Conservation (phyloP, 2,888 invertebrate genomes). For the Caenorhabditis sp. region DNA sequence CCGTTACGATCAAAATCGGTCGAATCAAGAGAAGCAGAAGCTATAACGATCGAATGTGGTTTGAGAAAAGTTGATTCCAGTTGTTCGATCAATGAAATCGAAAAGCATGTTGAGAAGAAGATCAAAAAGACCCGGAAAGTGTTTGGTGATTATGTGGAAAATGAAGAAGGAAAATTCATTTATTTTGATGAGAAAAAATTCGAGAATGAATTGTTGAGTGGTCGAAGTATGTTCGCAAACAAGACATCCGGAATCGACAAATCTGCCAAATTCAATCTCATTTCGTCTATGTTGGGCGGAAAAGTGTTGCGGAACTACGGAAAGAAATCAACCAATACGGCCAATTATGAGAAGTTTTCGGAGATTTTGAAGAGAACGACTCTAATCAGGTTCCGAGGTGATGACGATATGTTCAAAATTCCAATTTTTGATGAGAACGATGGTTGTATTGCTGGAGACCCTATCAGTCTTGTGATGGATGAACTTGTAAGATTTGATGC, state of each 20-base stretch:
- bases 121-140: not conserved
- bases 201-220: not conserved
- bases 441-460: not conserved
- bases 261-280: not conserved
- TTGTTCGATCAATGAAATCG: too few species aligned
- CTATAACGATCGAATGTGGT: too few species aligned
- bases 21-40: too few species aligned
- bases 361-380: not conserved
- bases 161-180: not conserved
- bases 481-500: not conserved
- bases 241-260: not conserved
- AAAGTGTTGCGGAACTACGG: not conserved
- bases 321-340: not conserved
- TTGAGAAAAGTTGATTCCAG: too few species aligned
- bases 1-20: too few species aligned
- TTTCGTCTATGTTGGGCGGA: not conserved
- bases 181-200: not conserved
- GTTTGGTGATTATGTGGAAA: not conserved
- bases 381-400: not conserved
- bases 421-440: not conserved
- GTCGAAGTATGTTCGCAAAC: not conserved
- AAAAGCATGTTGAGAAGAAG: too few species aligned
- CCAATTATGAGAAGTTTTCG: not conserved
- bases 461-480: slow-evolving; percentile 4
- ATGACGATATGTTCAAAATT: not conserved